Evolutionary conservation across 2,113 vertebrate species (phyloP), one percentile per base, ranked within the genome.

Genomic region (Nyctereutes procyonoides): DNA sequence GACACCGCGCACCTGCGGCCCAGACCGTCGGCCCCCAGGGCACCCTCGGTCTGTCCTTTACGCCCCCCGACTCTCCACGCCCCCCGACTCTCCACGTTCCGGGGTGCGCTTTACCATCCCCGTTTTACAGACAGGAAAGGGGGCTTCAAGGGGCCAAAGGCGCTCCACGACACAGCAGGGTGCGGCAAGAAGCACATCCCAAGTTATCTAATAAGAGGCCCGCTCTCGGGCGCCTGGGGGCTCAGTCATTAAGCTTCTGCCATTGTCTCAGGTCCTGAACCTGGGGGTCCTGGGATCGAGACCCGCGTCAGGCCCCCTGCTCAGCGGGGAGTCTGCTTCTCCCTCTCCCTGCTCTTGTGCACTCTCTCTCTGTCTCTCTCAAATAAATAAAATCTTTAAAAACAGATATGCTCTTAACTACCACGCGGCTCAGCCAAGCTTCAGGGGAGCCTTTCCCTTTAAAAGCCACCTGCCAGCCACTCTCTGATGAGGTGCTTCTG

Each of bases 121-220:
- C 67, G 7, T 79, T 90, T 38, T 43, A 53, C 55, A 79, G 48
- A 92, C 3, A 62, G 58, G n/a, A 77, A 81, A 86, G 48, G 30
- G 87, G 30, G 53, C 43, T 30, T 90, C 55, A 43, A 51, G 43
- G 51, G 22, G 30, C 74, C 71, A 69, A n/a, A 30, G 24, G 43
- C 55, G 58, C 55, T 51, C 83, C 69, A 73, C 71, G 30, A 48
- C 74, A 53, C 19, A 85, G 32, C 48, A 53, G 83, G 14, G 26
- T 65, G 13, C 30, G 51, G 19, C 11, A 79, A 55, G 55, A 89
- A 88, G 56, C 19, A 67, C 51, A 22, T 14, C 17, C 35, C 2
- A 0, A 0, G 51, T 93, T 30, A 2, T 56, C 24, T 43, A 93
- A 73, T 77, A 63, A 65, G 51, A 6, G 0, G 2, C 43, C 43